Conservation (phyloP, 2,888 invertebrate species). For the Beris chalybata region DNA sequence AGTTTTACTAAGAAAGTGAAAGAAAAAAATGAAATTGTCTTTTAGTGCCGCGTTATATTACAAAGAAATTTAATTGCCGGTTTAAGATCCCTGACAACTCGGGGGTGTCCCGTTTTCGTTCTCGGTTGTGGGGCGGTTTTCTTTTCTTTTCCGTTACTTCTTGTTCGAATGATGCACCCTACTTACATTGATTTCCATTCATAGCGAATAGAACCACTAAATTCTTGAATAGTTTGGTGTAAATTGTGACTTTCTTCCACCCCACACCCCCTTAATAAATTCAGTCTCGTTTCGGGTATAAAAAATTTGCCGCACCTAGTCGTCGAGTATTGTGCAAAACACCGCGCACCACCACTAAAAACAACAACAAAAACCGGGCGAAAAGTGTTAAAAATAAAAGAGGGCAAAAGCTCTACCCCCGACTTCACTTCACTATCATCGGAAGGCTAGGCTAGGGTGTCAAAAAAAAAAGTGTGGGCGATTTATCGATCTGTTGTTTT, state of each 20-base stretch:
- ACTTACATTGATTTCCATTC: no score
- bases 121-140: no score
- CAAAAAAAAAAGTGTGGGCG: slow-evolving; percentile 22
- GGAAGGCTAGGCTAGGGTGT: not conserved
- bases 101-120: no score
- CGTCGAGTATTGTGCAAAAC: slow-evolving; percentile 3
- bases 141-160: slow-evolving; percentile 23
- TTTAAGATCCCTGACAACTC: no score
- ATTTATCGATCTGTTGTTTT: slow-evolving; percentile 38
- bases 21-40: no score
- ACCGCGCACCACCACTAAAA: not conserved
- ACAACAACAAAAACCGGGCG: slow-evolving; percentile 6
- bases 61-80: not conserved
- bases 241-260: no score
- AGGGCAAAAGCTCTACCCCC: slow-evolving; percentile 26
- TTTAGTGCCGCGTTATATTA: no score
- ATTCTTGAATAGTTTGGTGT: no score
- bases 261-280: no score
- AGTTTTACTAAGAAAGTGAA: no score
- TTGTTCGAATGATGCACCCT: not conserved
- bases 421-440: not conserved
- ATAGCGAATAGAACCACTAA: no score
- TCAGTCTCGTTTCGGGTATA: not conserved
- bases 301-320: slow-evolving; percentile 24
- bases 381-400: slow-evolving; percentile 27